Evolutionary conservation across 2,888 invertebrate genomes (phyloP).

Genomic region (Euplagia quadripunctaria): DNA sequence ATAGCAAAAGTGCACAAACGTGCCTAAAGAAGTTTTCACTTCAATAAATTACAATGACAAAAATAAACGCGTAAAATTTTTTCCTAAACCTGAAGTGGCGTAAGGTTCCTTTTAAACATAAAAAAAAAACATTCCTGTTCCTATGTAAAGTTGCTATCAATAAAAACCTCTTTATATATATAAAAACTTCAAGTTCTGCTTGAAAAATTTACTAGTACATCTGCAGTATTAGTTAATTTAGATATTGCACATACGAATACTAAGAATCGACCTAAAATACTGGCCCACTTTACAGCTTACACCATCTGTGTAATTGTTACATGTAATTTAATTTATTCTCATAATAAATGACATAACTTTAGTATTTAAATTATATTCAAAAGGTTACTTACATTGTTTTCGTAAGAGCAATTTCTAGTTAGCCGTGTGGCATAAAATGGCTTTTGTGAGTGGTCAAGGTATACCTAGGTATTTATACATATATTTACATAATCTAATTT

Average conservation of each 20-base stretch:
- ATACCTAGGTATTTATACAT: not conserved
- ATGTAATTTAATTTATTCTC: not conserved
- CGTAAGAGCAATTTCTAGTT: constrained; percentile 1
- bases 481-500: not conserved
- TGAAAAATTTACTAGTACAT: not conserved
- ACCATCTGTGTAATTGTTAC: constrained; percentile 4
- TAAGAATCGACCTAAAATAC: not conserved
- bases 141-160: too few species aligned
- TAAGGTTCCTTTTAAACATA: too few species aligned
- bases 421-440: constrained; percentile 3
- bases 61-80: too few species aligned
- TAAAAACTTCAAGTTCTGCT: too few species aligned
- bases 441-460: constrained; percentile 2
- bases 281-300: not conserved
- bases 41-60: too few species aligned
- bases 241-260: not conserved
- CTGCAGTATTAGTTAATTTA: too few species aligned
- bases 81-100: too few species aligned
- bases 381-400: not conserved
- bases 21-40: too few species aligned
- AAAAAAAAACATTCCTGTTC: too few species aligned
- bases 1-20: too few species aligned
- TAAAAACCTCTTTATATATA: too few species aligned
- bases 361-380: constrained; percentile 2
- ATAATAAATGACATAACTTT: not conserved